Evolutionary conservation across 1,140 invertebrate genomes (phyloP).

Genomic region (Pseudomyrmex sp.): DNA sequence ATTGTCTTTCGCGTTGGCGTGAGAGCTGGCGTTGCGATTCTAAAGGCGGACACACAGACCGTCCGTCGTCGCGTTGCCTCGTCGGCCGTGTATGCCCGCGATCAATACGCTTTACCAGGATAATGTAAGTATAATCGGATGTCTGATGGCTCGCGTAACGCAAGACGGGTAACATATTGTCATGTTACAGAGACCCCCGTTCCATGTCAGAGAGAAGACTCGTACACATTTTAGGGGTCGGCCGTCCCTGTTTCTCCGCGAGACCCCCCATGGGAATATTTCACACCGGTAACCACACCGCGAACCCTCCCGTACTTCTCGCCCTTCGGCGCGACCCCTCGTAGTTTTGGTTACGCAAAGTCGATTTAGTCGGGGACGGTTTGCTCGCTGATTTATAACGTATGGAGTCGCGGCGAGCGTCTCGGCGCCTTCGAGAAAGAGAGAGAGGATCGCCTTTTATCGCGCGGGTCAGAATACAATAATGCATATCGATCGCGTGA

Average conservation of each 20-base stretch:
- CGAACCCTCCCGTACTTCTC: conserved; percentile 66
- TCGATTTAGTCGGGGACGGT: conserved; percentile 85
- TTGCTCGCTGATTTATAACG: conserved; percentile 82
- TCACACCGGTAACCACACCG: conserved; percentile 85
- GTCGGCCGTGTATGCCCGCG: not conserved
- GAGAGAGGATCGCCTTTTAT: conserved; percentile 55
- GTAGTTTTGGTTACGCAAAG: conserved; percentile 81
- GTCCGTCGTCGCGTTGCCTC: not conserved
- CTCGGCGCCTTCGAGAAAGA: too few species aligned
- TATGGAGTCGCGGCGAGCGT: conserved; percentile 60
- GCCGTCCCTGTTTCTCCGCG: conserved; percentile 45
- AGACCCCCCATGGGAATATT: conserved; percentile 85
- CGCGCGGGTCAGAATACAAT: conserved; percentile 38
- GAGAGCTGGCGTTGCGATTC: conserved; percentile 38
- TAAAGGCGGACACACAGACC: conserved; percentile 24
- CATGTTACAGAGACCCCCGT: conserved; percentile 61
- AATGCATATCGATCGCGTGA: conserved; percentile 25
- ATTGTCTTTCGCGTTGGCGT: conserved; percentile 21
- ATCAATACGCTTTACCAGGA: conserved; percentile 65
- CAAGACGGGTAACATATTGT: conserved; percentile 83
- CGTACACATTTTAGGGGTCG: conserved; percentile 19
- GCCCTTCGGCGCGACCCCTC: conserved; percentile 57
- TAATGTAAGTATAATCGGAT: conserved; percentile 74
- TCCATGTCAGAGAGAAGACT: conserved; percentile 9
- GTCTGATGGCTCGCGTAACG: conserved; percentile 74